Base-by-base conservation (phyloP, 35 echinoderm and acorn worm genomes). In the Hemicentrotus pulcherrimus region DNA sequence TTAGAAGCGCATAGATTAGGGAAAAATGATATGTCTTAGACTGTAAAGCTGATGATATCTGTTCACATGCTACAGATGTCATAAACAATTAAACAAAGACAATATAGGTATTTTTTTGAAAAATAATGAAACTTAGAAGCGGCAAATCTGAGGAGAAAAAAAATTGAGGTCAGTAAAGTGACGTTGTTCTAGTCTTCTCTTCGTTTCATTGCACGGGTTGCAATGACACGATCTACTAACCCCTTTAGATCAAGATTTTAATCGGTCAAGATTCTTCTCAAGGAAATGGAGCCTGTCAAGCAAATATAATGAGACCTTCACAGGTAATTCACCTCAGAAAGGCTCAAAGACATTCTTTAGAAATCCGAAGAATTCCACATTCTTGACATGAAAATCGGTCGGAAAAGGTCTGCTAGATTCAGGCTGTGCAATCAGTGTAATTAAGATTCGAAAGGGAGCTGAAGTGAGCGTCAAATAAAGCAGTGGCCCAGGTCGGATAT, bases 381-480 rank as follows among this genome's bases (percentile, higher is more conserved):
- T 78, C 65, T 78, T 28, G 19, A 78, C 65, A 78, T 78, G 19
- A 28, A 78, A 78, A 28, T 7, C 65, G 19, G 65, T 78, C 65
- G 65, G 65, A 78, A 78, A 78, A n/a, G 22, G 19, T 78, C 88
- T 90, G 88, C 88, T 90, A 45, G 88, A 90, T 47, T 90, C 88
- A 47, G 88, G 88, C 32, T 19, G 31, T 47, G 46, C 88, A 90
- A 90, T 90, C 88, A 90, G 32, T 11, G 88, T 30, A 90, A 90
- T 90, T 90, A 90, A 32, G 31, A 32, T 33, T 33, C 32, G 88
- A 24, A 90, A 33, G 31, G 32, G 88, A 33, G 31, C 33, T 90
- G 32, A 90, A 90, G 88, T 90, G 88, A 90, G 88, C 88, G 32
- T 32, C 88, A 90, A 90, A 90, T 47, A 90, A 90, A 90, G 88